phyloP scores from a whole-genome alignment of 1,140 invertebrate genomes.

The Yoshiicerus persimilis region DNA sequence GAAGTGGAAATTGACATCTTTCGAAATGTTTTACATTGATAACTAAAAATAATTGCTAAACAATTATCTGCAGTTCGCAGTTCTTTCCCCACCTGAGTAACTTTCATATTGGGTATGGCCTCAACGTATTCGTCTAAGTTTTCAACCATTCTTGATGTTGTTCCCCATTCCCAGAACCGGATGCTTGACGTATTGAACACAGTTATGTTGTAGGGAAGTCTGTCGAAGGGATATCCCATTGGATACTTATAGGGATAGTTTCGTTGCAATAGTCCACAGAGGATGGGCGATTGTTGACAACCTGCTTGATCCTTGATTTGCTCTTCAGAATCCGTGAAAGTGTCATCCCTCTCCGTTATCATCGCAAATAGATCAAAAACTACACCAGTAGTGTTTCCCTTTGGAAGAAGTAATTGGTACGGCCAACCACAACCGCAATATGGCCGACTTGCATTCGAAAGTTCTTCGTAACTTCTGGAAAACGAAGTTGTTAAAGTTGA shows the following conservation, averaged over 20 bases:
- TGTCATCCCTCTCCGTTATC: conserved; percentile 37
- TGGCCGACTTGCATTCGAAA: not conserved
- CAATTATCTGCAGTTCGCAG: too few species aligned
- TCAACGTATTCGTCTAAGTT: not conserved
- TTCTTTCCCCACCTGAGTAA: too few species aligned
- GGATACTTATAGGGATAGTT: not conserved
- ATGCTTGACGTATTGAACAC: not conserved
- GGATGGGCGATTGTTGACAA: not conserved
- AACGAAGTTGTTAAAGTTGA: not conserved
- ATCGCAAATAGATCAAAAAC: conserved; percentile 50
- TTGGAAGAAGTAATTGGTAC: conserved; percentile 51
- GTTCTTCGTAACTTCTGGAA: not conserved
- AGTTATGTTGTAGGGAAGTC: not conserved
- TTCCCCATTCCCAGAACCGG: not conserved
- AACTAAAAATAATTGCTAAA: too few species aligned
- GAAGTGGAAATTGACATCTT: too few species aligned
- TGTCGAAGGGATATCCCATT: not conserved
- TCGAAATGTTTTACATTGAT: too few species aligned
- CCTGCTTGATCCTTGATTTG: not conserved
- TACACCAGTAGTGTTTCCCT: conserved; percentile 48
- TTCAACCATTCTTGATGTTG: not conserved
- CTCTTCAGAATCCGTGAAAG: not conserved
- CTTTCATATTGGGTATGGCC: not conserved
- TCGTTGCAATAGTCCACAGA: not conserved
- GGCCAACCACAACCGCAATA: conserved; percentile 50